Conservation (phyloP, 2,113 vertebrate genomes). For the Tricholaema leucomelas region DNA sequence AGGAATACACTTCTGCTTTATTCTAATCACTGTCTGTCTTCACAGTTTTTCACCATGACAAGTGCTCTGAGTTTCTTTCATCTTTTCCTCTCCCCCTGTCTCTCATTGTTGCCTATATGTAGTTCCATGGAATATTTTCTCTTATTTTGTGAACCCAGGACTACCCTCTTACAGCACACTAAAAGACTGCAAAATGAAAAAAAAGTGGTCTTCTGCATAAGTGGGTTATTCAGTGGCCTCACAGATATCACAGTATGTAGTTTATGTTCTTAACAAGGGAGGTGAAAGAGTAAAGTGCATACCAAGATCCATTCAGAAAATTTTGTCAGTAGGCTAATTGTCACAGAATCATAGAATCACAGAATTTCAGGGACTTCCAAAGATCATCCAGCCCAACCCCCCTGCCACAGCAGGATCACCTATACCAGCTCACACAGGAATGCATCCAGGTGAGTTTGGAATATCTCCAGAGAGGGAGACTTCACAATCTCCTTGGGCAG, state of each 20-base stretch:
- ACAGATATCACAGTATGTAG: conserved; percentile 58
- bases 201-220: conserved; percentile 47
- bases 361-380: too few relatives aligned
- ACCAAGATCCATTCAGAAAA: conserved; percentile 62
- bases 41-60: neutral
- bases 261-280: conserved; percentile 63
- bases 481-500: too few relatives aligned
- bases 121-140: conserved; percentile 65
- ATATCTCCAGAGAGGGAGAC: too few relatives aligned
- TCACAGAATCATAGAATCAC: neutral
- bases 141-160: conserved; percentile 63
- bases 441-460: too few relatives aligned
- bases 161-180: conserved; percentile 67
- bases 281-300: conserved; percentile 54
- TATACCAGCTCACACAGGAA: too few relatives aligned
- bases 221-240: conserved; percentile 57
- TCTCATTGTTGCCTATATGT: conserved; percentile 29
- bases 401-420: too few relatives aligned
- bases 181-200: conserved; percentile 45
- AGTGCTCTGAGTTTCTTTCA: neutral
- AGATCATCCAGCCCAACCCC: too few relatives aligned
- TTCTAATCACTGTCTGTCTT: neutral
- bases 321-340: conserved; percentile 57
- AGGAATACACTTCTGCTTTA: neutral
- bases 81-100: conserved; percentile 27